These are phyloP conservation scores for Pachyrhynchus sulphureomaculatus DNA, from an alignment of 1,140 invertebrate genomes.

Conservation along the genomic window DNA sequence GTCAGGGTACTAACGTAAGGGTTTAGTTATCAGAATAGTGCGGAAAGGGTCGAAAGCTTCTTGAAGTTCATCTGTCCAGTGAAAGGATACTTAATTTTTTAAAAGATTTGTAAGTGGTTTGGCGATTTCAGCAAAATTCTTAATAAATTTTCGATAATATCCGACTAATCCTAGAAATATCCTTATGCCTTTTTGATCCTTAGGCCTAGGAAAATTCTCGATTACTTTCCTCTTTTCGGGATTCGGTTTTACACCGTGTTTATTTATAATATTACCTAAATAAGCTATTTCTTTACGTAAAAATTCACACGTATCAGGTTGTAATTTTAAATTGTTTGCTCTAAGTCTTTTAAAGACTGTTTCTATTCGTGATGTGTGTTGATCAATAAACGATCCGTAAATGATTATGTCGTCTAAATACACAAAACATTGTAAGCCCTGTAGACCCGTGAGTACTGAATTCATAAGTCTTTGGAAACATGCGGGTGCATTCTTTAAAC, in stretches of 20 bases:
- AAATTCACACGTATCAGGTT: conserved; percentile 23
- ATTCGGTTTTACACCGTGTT: conserved; percentile 37
- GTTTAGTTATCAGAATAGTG: conserved; percentile 22
- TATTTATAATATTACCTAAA: conserved; percentile 38
- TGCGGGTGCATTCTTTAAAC: neutral
- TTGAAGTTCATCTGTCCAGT: neutral
- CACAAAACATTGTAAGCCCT: conserved; percentile 13
- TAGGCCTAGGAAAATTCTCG: conserved; percentile 8
- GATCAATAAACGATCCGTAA: conserved; percentile 36
- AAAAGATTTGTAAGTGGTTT: too few species aligned
- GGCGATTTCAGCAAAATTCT: too few species aligned
- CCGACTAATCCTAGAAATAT: conserved; percentile 9
- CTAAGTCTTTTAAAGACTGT: neutral
- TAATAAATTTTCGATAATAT: too few species aligned
- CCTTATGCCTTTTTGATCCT: conserved; percentile 18
- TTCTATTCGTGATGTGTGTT: conserved; percentile 38
- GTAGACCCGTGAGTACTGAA: neutral
- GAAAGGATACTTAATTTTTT: conserved; percentile 17
- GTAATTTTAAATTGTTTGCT: conserved; percentile 28
- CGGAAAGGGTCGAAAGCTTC: conserved; percentile 1
- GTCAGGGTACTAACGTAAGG: conserved; percentile 44
- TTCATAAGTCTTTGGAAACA: neutral
- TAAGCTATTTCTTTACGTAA: conserved; percentile 28
- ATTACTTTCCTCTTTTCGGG: conserved; percentile 24
- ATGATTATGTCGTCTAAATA: conserved; percentile 49